A percentile compares a stretch with the other conserved stretches of the same genome.
Conservation (phyloP, 2,797 vertebrate species). For the Phyllotis vaccarum region DNA sequence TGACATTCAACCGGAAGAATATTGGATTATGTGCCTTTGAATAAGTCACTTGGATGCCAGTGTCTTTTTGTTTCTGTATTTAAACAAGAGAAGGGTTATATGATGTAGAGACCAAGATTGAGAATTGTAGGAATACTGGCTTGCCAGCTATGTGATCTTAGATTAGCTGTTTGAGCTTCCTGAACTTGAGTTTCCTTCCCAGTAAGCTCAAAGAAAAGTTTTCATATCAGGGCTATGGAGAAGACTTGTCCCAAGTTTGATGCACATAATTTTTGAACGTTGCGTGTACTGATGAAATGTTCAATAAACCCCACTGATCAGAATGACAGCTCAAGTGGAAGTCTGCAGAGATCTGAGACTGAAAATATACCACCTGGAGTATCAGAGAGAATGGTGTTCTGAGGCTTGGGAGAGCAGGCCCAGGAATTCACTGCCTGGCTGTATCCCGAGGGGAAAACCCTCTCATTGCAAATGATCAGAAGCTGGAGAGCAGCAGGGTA, state of each 20-base stretch:
- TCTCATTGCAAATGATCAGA: neutral
- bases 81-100: neutral
- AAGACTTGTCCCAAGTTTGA: neutral
- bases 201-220: neutral
- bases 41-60: constrained; percentile 16
- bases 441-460: neutral
- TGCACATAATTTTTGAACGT: neutral
- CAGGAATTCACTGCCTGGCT: neutral
- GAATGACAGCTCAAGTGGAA: constrained; percentile 6
- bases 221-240: neutral
- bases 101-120: neutral
- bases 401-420: neutral
- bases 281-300: neutral
- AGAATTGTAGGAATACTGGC: neutral
- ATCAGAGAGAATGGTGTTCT: neutral
- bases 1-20: neutral
- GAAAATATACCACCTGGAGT: neutral
- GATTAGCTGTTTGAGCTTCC: neutral
- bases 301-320: neutral
- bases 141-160: neutral
- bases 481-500: neutral
- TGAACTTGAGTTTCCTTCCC: neutral
- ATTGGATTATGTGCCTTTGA: constrained; percentile 18
- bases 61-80: neutral
- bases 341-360: neutral